Conservation (phyloP, 2,888 invertebrate genomes). For the Eristalis tenax region DNA sequence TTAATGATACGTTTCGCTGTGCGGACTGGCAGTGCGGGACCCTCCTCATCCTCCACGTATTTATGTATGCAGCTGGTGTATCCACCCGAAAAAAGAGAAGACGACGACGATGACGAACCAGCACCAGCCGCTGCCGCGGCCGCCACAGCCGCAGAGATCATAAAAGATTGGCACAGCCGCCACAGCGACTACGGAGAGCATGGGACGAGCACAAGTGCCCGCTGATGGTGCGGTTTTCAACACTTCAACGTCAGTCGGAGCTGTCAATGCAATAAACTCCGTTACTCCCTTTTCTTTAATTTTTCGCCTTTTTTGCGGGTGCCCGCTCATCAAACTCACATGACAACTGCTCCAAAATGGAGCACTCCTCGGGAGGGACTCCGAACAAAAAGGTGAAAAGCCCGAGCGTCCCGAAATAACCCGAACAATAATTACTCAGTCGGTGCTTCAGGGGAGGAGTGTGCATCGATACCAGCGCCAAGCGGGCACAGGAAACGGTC, state of each 20-base stretch:
- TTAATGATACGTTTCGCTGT: conserved; percentile 65
- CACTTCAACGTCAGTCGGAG: conserved; percentile 65
- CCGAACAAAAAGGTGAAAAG: neutral
- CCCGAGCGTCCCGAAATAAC: conserved; percentile 58
- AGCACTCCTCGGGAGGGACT: neutral
- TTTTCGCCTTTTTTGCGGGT: conserved; percentile 32
- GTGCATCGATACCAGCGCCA: conserved; percentile 32
- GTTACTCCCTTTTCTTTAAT: neutral
- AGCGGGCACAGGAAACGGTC: conserved; percentile 60
- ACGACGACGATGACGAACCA: neutral
- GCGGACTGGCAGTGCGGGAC: conserved; percentile 9
- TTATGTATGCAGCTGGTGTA: conserved; percentile 66
- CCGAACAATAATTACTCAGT: conserved; percentile 51
- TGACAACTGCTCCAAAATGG: neutral
- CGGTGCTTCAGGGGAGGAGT: neutral
- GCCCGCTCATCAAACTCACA: neutral
- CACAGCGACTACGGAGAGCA: conserved; percentile 13
- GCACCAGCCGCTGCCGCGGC: conserved; percentile 26
- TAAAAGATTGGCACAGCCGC: conserved; percentile 64
- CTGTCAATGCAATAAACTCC: conserved; percentile 66
- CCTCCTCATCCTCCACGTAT: conserved; percentile 25
- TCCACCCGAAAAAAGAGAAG: conserved; percentile 37
- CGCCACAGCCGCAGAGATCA: conserved; percentile 52
- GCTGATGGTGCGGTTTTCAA: conserved; percentile 70
- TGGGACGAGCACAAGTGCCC: conserved; percentile 45